Evolutionary conservation across 2,113 vertebrate species (phyloP), one percentile per base, ranked within the genome.

Genomic region (Cercocebus atys): DNA sequence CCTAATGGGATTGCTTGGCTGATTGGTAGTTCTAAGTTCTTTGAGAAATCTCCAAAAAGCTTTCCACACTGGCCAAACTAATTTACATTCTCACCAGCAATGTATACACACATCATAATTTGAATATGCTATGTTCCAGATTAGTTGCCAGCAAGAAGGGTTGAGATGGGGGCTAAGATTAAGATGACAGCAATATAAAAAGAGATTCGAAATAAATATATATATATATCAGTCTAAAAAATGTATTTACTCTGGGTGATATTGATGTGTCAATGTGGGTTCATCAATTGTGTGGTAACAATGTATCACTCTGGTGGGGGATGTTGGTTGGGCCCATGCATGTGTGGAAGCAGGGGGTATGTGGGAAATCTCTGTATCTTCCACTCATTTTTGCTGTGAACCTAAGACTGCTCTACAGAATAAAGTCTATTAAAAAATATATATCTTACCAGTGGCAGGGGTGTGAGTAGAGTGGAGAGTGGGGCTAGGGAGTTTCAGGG

Each of bases 171-270:
- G 6, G 4, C 78, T 82, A 82, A 93, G 61, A 90, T 23, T 55
- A 87, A 78, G 32, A 70, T 35, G 30, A 64, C 40, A 30, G 22
- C 17, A 45, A 0, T 85, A 18, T 84, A 81, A 87, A 96, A 80
- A 80, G 11, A 95, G 22, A 91, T 88, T 89, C 66, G 61, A 80
- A 91, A 91, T 66, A 66, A 88, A 94, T 45, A 43, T 66, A 66
- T 88, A 94, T 84, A 45, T 16, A 90, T 18, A 38, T 82, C 14
- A 78, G 52, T 85, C 81, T 64, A 18, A 80, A 95, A 70, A 79
- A 40, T 17, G 20, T 89, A 32, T 40, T 30, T 50, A 50, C 22
- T 38, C 25, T 70, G 61, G 17, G 25, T 68, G 27, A 68, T 40
- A 11, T 12, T 70, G 78, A 27, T 70, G n/a, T 35, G 17, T 52